phyloP scores from a whole-genome alignment of 2,113 vertebrate genomes.

The Apaloderma vittatum region DNA sequence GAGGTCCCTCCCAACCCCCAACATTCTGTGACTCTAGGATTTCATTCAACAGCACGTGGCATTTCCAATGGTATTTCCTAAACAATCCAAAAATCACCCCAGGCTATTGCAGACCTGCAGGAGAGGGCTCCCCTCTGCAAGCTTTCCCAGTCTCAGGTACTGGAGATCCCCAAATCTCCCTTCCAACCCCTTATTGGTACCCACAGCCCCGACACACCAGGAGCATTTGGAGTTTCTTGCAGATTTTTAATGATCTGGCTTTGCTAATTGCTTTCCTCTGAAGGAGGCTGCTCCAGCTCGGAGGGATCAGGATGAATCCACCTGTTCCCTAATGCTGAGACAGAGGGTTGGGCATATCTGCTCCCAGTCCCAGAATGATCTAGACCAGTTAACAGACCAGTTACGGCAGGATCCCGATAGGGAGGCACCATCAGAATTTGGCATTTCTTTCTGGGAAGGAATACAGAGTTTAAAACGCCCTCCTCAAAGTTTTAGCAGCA shows the following conservation, averaged over 20 bases:
- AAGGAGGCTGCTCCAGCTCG: background rate
- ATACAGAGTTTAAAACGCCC: background rate
- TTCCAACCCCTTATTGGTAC: background rate
- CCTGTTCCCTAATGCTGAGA: background rate
- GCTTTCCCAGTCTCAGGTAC: background rate
- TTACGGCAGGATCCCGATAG: accelerated
- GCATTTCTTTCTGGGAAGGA: background rate
- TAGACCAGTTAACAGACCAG: background rate
- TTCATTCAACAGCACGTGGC: no score
- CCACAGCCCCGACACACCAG: background rate
- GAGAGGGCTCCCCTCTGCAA: background rate
- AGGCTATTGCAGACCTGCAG: background rate
- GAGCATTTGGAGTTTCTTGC: background rate
- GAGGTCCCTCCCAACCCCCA: no score
- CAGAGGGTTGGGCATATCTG: background rate
- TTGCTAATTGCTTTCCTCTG: background rate
- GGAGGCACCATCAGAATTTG: background rate
- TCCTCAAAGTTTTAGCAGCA: background rate
- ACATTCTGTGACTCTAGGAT: no score
- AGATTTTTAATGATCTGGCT: background rate
- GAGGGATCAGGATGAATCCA: background rate
- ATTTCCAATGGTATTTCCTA: background rate
- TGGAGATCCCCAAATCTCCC: background rate
- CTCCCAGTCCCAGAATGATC: accelerated
- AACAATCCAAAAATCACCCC: accelerated